These are phyloP conservation scores for Ceuthmochares aereus DNA, from an alignment of 2,113 vertebrate species.

Conservation along the genomic window DNA sequence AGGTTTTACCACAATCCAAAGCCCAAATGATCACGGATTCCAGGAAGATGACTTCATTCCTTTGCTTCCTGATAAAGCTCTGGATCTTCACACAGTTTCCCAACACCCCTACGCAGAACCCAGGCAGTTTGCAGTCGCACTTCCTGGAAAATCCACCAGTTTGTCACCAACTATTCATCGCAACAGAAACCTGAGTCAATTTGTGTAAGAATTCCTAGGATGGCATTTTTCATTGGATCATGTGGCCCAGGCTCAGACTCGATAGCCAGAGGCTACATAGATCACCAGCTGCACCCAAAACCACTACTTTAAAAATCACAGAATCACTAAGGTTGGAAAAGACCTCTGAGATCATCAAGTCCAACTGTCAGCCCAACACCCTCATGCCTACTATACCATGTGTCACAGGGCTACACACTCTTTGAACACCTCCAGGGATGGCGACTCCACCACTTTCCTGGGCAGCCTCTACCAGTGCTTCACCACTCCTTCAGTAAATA, in stretches of 20 bases:
- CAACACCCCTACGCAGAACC: conserved; percentile 36
- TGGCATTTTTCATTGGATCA: neutral
- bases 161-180: conserved; percentile 37
- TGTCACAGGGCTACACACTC: too few species aligned
- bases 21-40: conserved; percentile 63
- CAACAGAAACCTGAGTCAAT: conserved; percentile 60
- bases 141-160: conserved; percentile 75
- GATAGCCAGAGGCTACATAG: neutral
- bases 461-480: too few species aligned
- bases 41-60: conserved; percentile 78
- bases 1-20: conserved; percentile 46
- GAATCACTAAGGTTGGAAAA: too few species aligned
- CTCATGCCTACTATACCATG: too few species aligned
- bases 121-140: conserved; percentile 30
- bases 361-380: too few species aligned
- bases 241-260: neutral
- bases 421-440: too few species aligned
- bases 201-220: conserved; percentile 46
- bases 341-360: too few species aligned
- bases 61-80: conserved; percentile 62
- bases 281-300: neutral
- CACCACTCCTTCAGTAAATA: too few species aligned
- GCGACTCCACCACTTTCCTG: too few species aligned
- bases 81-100: conserved; percentile 59
- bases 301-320: too few species aligned